These are phyloP conservation scores for Melanotaenia maccullochi DNA, from an alignment of 2,797 vertebrate genomes.

Conservation along the genomic window DNA sequence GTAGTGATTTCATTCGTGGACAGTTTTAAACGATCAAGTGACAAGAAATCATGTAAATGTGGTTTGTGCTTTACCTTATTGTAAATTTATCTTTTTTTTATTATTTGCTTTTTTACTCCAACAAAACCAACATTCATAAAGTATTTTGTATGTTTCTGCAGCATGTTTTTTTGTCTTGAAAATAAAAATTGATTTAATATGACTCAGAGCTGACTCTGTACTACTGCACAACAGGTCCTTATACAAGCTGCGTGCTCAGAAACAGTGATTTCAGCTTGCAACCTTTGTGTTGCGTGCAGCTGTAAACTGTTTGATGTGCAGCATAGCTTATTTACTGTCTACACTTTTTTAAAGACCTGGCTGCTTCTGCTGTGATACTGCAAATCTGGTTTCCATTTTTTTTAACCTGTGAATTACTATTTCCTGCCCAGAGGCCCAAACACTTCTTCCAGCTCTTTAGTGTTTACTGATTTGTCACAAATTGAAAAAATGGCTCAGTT, in stretches of 20 bases:
- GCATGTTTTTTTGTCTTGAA: background rate
- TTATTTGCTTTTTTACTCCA: background rate
- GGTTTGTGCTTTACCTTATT: background rate
- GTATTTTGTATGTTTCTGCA: background rate
- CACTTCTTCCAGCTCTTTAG: background rate
- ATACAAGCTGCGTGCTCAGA: background rate
- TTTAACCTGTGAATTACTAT: constrained; percentile 5
- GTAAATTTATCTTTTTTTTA: background rate
- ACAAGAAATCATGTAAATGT: too few relatives aligned
- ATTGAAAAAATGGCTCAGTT: background rate
- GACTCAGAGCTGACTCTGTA: background rate
- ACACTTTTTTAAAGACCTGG: background rate
- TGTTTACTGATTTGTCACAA: background rate
- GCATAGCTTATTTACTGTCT: constrained; percentile 4
- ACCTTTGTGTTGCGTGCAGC: background rate
- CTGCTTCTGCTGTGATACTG: background rate
- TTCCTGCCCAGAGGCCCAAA: constrained; percentile 20
- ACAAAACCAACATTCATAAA: too few relatives aligned
- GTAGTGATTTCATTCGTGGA: constrained; percentile 3
- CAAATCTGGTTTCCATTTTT: background rate
- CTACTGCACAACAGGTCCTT: background rate
- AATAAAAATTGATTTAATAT: background rate
- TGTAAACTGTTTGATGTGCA: background rate
- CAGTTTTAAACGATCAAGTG: background rate
- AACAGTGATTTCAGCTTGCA: background rate